These are phyloP conservation scores for Eubasilissa splendida DNA, from an alignment of 2,888 invertebrate genomes.

Conservation along the genomic window DNA sequence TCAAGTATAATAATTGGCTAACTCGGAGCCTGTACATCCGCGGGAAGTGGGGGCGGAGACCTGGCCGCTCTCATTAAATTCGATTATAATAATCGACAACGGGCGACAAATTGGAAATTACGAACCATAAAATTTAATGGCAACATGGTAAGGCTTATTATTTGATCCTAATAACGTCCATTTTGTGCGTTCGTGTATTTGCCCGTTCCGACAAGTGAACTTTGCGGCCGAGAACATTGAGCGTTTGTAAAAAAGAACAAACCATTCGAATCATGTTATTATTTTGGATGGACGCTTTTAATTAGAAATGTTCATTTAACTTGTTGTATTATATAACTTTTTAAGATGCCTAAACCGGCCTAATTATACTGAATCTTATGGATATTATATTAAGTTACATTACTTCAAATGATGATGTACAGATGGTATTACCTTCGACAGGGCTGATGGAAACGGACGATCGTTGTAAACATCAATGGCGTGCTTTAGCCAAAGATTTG, in stretches of 20 bases:
- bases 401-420: neutral
- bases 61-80: conserved; percentile 48
- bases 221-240: neutral
- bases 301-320: neutral
- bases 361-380: conserved; percentile 18
- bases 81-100: conserved; percentile 58
- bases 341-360: conserved; percentile 12
- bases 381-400: conserved; percentile 22
- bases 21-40: too few relatives aligned
- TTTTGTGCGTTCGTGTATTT: neutral
- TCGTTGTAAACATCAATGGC: too few relatives aligned
- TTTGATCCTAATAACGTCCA: conserved; percentile 3
- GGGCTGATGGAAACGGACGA: too few relatives aligned
- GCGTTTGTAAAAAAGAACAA: neutral
- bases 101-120: conserved; percentile 58
- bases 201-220: neutral
- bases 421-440: too few relatives aligned
- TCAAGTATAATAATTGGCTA: too few relatives aligned
- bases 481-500: too few relatives aligned
- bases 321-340: neutral
- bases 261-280: neutral
- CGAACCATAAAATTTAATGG: conserved; percentile 58
- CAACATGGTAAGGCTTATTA: conserved; percentile 50
- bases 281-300: neutral
- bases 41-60: neutral